Evolutionary conservation across 1,140 invertebrate species (phyloP).

Genomic region (Pemphigus obesinymphae): DNA sequence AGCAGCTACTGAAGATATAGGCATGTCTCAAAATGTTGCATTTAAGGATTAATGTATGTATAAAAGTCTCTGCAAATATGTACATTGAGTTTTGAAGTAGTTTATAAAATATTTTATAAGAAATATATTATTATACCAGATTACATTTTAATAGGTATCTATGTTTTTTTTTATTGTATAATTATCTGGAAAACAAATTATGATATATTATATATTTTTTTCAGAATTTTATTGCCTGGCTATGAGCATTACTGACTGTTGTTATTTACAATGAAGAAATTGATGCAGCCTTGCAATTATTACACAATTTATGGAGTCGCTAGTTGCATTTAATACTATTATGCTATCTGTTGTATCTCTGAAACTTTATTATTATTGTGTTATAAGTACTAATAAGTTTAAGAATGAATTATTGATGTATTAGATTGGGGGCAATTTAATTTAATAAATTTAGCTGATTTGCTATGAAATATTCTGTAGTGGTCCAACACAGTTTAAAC

Average conservation of each 20-base stretch:
- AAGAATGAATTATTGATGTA: constrained; percentile 66
- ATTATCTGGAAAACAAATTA: no score
- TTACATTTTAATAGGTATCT: constrained; percentile 64
- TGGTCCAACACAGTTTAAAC: no score
- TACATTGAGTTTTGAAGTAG: constrained; percentile 64
- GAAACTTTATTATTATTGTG: no score
- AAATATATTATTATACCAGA: constrained; percentile 76
- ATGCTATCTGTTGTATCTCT: constrained; percentile 65
- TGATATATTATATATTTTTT: constrained; percentile 50
- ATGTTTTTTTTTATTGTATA: no score
- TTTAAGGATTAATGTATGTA: constrained; percentile 86
- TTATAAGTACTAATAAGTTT: constrained; percentile 73
- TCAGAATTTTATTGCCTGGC: no score
- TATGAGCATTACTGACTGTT: constrained; percentile 77
- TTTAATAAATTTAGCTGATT: no score
- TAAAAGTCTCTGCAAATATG: constrained; percentile 83
- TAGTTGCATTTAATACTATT: constrained; percentile 69
- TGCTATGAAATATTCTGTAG: no score
- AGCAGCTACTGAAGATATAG: no score
- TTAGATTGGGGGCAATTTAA: no score
- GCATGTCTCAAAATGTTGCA: constrained; percentile 65
- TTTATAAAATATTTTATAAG: constrained; percentile 69
- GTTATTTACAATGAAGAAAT: constrained; percentile 64
- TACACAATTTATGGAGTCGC: constrained; percentile 84
- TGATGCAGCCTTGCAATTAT: constrained; percentile 64